Evolutionary conservation across 2,797 vertebrate species (phyloP).

Genomic region (Clamator glandarius): DNA sequence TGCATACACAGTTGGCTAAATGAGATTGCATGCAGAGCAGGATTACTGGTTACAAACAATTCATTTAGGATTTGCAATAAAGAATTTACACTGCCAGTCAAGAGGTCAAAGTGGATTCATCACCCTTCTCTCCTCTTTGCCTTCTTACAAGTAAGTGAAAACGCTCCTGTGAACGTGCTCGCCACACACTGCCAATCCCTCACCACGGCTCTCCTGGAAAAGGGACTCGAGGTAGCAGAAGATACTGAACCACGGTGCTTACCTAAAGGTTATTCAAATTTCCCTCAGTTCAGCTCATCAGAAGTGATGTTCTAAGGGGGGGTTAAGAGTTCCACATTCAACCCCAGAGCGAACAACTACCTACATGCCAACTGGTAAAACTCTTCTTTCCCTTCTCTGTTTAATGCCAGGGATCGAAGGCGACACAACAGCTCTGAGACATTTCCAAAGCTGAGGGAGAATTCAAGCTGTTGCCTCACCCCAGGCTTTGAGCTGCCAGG

Average conservation of each 20-base stretch:
- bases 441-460: background rate
- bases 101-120: slow-evolving; percentile 45
- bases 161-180: background rate
- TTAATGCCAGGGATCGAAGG: slow-evolving; percentile 26
- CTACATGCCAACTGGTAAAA: background rate
- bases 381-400: background rate
- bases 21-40: slow-evolving; percentile 52
- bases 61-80: slow-evolving; percentile 46
- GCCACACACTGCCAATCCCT: background rate
- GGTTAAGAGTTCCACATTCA: background rate
- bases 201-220: background rate
- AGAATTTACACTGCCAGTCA: slow-evolving; percentile 41
- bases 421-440: slow-evolving; percentile 2
- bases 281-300: background rate
- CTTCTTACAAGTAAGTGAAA: background rate
- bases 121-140: background rate
- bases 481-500: background rate
- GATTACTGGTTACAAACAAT: slow-evolving; percentile 55
- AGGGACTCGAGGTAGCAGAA: background rate
- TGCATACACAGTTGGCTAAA: slow-evolving; percentile 72
- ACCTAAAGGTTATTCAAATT: background rate
- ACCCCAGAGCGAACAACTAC: background rate
- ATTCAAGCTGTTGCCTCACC: background rate
- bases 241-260: background rate
- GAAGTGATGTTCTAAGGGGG: background rate